Percentiles rank a stretch among this genome's conserved stretches.
Conservation (phyloP, 2,797 vertebrate species). For the Eutrigla gurnardus region DNA sequence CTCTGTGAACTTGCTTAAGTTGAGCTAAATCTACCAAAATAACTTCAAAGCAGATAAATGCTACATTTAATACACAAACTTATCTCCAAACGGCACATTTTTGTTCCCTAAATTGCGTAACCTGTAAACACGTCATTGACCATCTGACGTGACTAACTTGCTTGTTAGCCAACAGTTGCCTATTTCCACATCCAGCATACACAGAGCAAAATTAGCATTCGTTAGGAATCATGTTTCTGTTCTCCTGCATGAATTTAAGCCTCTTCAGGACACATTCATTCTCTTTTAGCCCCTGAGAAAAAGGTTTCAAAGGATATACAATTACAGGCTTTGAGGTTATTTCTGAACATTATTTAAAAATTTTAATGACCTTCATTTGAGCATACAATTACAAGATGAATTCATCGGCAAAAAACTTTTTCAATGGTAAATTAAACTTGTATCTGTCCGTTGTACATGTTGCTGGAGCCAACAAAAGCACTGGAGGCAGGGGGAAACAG, state of each 20-base stretch:
- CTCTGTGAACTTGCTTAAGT: slow-evolving; percentile 1
- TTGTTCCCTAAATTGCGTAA: background rate
- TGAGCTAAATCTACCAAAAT: slow-evolving; percentile 6
- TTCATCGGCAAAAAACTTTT: background rate
- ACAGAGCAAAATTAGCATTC: background rate
- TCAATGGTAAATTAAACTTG: background rate
- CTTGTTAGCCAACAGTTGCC: background rate
- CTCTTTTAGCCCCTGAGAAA: background rate
- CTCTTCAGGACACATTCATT: no score
- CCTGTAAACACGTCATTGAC: background rate
- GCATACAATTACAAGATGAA: background rate
- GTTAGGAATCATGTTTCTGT: background rate
- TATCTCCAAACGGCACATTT: background rate
- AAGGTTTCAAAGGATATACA: background rate
- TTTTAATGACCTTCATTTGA: background rate
- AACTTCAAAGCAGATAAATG: slow-evolving; percentile 5
- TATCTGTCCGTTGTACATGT: background rate
- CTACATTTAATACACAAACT: background rate
- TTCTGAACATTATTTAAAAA: background rate
- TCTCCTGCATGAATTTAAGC: background rate
- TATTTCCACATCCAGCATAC: background rate
- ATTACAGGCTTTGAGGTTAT: background rate
- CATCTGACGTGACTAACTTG: background rate
- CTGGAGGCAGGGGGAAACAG: background rate
- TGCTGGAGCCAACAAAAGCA: background rate